Evolutionary conservation across 1,140 invertebrate genomes (phyloP).

Genomic region (Drosophila sechellia): DNA sequence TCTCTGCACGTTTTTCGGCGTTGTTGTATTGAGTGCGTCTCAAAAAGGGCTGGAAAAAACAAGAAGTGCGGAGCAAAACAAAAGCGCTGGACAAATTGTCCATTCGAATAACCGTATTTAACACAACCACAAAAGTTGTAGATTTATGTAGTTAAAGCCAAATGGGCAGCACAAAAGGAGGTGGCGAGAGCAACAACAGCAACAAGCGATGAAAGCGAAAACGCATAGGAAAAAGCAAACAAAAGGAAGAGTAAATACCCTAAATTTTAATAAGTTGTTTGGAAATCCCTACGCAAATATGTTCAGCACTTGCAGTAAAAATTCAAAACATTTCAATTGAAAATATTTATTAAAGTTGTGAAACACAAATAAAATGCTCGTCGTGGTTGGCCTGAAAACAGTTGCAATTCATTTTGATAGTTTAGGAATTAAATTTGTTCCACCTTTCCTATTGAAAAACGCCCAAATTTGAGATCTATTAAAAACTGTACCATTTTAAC

Average conservation of each 20-base stretch:
- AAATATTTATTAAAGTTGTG: background rate
- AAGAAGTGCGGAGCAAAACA: slow-evolving; percentile 28
- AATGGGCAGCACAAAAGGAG: slow-evolving; percentile 24
- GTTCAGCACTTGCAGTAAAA: background rate
- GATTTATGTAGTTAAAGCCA: slow-evolving; percentile 20
- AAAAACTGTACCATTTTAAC: no score
- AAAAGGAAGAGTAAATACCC: slow-evolving; percentile 6
- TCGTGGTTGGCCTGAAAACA: no score
- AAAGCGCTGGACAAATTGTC: slow-evolving; percentile 24
- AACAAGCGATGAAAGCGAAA: slow-evolving; percentile 47
- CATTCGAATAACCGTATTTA: slow-evolving; percentile 15
- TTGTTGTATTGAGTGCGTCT: slow-evolving; percentile 1
- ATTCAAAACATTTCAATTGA: background rate
- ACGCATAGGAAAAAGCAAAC: slow-evolving; percentile 4
- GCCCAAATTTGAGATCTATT: no score
- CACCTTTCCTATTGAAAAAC: no score
- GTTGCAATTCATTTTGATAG: no score
- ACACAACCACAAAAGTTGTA: slow-evolving; percentile 11
- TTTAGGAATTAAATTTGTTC: no score
- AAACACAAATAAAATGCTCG: no score
- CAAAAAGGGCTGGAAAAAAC: slow-evolving; percentile 20
- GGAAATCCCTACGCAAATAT: background rate
- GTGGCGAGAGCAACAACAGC: slow-evolving; percentile 12
- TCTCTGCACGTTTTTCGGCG: slow-evolving; percentile 26
- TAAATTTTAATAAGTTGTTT: background rate